Evolutionary conservation across 2,888 invertebrate species (phyloP).

Genomic region (Dorcus parallelipipedus): DNA sequence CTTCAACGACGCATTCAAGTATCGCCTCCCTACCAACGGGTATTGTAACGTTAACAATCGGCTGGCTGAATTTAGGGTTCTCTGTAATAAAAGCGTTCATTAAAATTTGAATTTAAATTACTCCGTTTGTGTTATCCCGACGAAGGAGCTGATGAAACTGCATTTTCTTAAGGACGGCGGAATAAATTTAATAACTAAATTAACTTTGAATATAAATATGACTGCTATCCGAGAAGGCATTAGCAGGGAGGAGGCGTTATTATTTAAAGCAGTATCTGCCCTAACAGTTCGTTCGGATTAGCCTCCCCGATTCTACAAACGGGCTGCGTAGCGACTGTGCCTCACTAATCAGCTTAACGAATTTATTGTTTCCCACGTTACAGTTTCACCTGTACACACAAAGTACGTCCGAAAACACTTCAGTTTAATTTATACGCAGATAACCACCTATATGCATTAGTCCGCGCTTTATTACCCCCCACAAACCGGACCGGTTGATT

Average conservation of each 20-base stretch:
- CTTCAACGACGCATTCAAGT: conserved; percentile 77
- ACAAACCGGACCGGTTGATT: no score
- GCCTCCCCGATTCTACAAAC: conserved; percentile 32
- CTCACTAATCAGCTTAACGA: conserved; percentile 37
- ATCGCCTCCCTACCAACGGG: conserved; percentile 82
- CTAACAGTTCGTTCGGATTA: conserved; percentile 27
- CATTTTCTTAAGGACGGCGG: conserved; percentile 21
- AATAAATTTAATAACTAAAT: conserved; percentile 34
- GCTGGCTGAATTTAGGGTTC: conserved; percentile 78
- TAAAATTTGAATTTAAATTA: neutral
- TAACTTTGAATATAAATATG: conserved; percentile 38
- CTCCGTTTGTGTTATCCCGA: neutral
- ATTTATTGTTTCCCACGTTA: conserved; percentile 37
- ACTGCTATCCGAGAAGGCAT: conserved; percentile 30
- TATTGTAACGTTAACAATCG: conserved; percentile 78
- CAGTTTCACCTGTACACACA: conserved; percentile 26
- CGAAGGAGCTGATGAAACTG: conserved; percentile 23
- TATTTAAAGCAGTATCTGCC: conserved; percentile 37
- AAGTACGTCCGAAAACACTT: conserved; percentile 9
- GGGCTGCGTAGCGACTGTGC: conserved; percentile 5
- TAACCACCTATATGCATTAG: no score
- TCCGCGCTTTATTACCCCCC: no score
- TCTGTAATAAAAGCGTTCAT: conserved; percentile 49
- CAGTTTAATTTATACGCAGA: conserved; percentile 1
- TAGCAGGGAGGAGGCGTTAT: conserved; percentile 27